Percentiles rank a stretch among this genome's conserved stretches.
phyloP scores from a whole-genome alignment of 1,140 invertebrate species.

The Zeugodacus cucurbitae region DNA sequence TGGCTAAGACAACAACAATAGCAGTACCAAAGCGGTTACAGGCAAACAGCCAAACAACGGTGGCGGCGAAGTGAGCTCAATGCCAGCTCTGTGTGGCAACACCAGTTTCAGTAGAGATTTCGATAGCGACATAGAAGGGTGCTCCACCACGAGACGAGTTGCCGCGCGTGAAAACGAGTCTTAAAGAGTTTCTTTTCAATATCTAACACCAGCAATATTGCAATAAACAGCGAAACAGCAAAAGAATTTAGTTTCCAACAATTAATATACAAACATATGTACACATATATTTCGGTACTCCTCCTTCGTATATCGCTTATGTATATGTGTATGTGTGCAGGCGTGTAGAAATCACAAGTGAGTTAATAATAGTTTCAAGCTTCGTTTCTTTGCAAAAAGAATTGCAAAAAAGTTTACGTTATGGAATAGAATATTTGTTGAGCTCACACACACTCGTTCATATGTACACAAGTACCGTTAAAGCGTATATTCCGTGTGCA shows the following conservation, averaged over 20 bases:
- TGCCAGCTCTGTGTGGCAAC: conserved; percentile 9
- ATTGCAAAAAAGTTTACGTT: no score
- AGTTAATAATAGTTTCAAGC: not conserved
- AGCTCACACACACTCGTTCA: no score
- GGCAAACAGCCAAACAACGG: not conserved
- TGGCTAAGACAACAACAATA: conserved; percentile 8
- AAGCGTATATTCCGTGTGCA: no score
- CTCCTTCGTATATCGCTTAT: not conserved
- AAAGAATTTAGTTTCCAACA: not conserved
- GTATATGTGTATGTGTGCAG: not conserved
- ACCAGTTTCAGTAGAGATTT: conserved; percentile 36
- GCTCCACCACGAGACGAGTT: not conserved
- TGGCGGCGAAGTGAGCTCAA: not conserved
- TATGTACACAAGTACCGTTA: no score
- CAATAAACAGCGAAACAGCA: no score
- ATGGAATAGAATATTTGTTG: no score
- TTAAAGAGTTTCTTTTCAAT: not conserved
- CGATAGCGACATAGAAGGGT: conserved; percentile 28
- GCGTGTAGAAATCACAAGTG: not conserved
- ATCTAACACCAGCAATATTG: no score
- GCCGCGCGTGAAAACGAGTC: conserved; percentile 31
- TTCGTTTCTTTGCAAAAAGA: not conserved
- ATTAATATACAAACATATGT: not conserved
- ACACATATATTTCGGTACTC: no score
- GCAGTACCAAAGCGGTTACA: not conserved